phyloP scores from a whole-genome alignment of 2,113 vertebrate genomes.

The Bambusicola thoracicus region DNA sequence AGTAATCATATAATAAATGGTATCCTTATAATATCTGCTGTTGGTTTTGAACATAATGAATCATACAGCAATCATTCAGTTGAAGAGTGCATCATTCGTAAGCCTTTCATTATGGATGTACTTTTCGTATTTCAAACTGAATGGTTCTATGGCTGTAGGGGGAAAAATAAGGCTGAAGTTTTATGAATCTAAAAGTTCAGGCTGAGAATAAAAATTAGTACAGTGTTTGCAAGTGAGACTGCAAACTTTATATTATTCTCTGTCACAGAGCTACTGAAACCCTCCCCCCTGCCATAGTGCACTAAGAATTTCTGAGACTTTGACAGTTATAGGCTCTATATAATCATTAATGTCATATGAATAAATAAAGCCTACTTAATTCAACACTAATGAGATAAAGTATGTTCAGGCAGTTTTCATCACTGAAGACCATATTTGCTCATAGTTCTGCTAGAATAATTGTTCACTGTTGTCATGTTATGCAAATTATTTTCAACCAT shows the following conservation, averaged over 20 bases:
- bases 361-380: constrained; percentile 63
- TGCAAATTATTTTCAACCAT: background rate
- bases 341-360: constrained; percentile 56
- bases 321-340: background rate
- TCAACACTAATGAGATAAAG: constrained; percentile 30
- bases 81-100: constrained; percentile 8
- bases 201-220: background rate
- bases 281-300: background rate
- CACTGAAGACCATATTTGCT: background rate
- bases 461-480: background rate
- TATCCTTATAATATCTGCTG: constrained; percentile 7
- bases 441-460: background rate
- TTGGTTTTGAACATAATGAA: constrained; percentile 58
- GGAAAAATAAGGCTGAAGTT: constrained; percentile 37
- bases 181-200: constrained; percentile 28
- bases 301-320: background rate
- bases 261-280: background rate
- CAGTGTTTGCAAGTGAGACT: background rate
- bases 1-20: constrained; percentile 37
- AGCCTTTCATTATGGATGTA: constrained; percentile 41
- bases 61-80: constrained; percentile 10
- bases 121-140: constrained; percentile 41
- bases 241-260: background rate
- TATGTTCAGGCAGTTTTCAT: background rate
- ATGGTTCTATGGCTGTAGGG: background rate